These are phyloP conservation scores for Tetramorium parvispinum DNA, from an alignment of 1,140 invertebrate species.

Conservation along the genomic window DNA sequence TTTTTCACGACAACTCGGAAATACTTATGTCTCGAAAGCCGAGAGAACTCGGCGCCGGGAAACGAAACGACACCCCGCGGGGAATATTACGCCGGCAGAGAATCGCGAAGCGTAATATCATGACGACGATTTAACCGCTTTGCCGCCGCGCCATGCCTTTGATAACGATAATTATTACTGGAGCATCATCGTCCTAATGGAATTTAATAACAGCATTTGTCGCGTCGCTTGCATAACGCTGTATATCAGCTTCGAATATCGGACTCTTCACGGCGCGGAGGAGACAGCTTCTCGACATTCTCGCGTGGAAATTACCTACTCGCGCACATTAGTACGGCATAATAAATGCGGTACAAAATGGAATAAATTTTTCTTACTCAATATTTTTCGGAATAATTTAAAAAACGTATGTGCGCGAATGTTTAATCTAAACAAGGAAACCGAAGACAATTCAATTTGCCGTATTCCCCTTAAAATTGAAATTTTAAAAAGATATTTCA, in stretches of 20 bases:
- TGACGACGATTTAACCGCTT: conserved; percentile 64
- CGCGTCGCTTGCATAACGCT: conserved; percentile 47
- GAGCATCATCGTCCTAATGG: conserved; percentile 67
- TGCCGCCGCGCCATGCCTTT: conserved; percentile 44
- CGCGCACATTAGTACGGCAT: neutral
- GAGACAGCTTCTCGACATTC: conserved; percentile 8
- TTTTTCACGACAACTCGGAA: conserved; percentile 57
- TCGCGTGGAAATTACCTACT: neutral
- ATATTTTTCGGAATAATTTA: conserved; percentile 10
- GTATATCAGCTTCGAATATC: conserved; percentile 28
- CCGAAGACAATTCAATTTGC: neutral
- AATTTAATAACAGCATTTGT: conserved; percentile 69
- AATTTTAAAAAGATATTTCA: neutral
- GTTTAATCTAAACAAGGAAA: neutral
- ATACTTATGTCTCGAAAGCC: conserved; percentile 38
- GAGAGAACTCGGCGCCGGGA: neutral
- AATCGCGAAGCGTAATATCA: conserved; percentile 63
- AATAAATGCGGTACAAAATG: neutral
- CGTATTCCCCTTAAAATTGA: neutral
- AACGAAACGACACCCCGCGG: conserved; percentile 44
- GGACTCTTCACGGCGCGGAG: conserved; percentile 29
- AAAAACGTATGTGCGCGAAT: neutral
- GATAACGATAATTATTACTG: conserved; percentile 63
- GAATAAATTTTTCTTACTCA: conserved; percentile 14
- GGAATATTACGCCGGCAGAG: conserved; percentile 44